phyloP scores from a whole-genome alignment of 2,113 vertebrate species.

The Ammodytes dubius region DNA sequence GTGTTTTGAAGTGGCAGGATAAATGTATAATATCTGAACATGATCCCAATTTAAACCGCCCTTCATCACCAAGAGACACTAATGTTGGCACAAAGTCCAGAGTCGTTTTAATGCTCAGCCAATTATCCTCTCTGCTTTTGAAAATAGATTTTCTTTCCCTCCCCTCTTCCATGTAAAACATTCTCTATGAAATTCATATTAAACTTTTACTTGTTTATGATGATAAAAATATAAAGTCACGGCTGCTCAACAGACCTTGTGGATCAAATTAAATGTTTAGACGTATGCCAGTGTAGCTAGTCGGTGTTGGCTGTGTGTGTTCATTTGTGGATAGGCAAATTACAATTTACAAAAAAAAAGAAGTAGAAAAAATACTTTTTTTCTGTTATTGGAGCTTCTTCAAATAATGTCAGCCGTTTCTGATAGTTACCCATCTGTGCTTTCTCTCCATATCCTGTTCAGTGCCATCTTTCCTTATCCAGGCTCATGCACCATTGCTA shows the following conservation, averaged over 20 bases:
- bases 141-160: conserved; percentile 43
- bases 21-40: conserved; percentile 61
- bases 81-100: conserved; percentile 67
- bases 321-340: conserved; percentile 45
- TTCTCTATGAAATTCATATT: conserved; percentile 57
- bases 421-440: conserved; percentile 78
- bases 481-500: conserved; percentile 72
- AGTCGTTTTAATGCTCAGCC: conserved; percentile 63
- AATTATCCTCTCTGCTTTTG: conserved; percentile 65
- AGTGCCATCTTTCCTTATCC: conserved; percentile 69
- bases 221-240: conserved; percentile 44
- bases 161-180: conserved; percentile 38
- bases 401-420: conserved; percentile 60
- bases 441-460: conserved; percentile 55
- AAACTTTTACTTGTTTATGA: conserved; percentile 67
- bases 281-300: conserved; percentile 26
- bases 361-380: neutral
- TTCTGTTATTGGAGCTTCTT: conserved; percentile 55
- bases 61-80: conserved; percentile 63
- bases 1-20: conserved; percentile 60
- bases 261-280: conserved; percentile 50
- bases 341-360: conserved; percentile 37
- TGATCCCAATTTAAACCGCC: conserved; percentile 69
- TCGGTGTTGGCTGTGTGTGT: conserved; percentile 34
- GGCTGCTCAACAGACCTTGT: conserved; percentile 32